A percentile compares a stretch with the other conserved stretches of the same genome.
phyloP scores from a whole-genome alignment of 2,888 invertebrate species.

The Oxytorus armatus region DNA sequence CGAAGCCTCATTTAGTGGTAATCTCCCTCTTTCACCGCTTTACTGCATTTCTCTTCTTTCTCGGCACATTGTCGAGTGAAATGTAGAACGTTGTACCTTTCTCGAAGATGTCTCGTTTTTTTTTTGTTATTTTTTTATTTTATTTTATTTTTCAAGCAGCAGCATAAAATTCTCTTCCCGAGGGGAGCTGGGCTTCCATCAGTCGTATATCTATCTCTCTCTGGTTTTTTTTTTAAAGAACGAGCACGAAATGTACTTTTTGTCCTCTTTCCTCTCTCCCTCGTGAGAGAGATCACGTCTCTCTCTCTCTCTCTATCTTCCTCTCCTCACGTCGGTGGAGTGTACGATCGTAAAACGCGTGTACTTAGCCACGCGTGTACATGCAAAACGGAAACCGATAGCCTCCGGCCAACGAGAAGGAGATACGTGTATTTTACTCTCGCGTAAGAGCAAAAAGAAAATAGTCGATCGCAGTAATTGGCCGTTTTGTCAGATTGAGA shows the following conservation, averaged over 20 bases:
- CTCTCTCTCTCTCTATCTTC: slow-evolving; percentile 31
- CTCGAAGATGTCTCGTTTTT: slow-evolving; percentile 43
- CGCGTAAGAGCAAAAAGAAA: slow-evolving; percentile 20
- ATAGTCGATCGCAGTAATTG: slow-evolving; percentile 16
- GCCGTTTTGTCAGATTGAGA: slow-evolving; percentile 3
- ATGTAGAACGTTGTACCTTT: slow-evolving; percentile 66
- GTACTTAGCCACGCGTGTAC: slow-evolving; percentile 58
- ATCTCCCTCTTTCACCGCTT: background rate
- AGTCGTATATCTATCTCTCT: slow-evolving; percentile 38
- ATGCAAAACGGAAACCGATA: slow-evolving; percentile 65
- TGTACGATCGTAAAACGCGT: slow-evolving; percentile 55
- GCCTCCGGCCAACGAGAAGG: slow-evolving; percentile 50
- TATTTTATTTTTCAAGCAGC: slow-evolving; percentile 45
- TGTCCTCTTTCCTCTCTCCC: slow-evolving; percentile 2
- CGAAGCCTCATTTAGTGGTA: background rate
- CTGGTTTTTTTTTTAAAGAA: background rate
- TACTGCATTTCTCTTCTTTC: slow-evolving; percentile 24
- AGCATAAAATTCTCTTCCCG: slow-evolving; percentile 26
- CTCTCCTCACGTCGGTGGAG: slow-evolving; percentile 11
- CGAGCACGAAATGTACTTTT: slow-evolving; percentile 8
- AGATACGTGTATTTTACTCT: slow-evolving; percentile 16
- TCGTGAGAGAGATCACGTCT: background rate
- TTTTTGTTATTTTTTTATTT: slow-evolving; percentile 32
- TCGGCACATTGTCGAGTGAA: slow-evolving; percentile 52
- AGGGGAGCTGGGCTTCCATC: slow-evolving; percentile 38